Conservation (phyloP, 2,888 invertebrate species). For the Nemotelus pantherinus region DNA sequence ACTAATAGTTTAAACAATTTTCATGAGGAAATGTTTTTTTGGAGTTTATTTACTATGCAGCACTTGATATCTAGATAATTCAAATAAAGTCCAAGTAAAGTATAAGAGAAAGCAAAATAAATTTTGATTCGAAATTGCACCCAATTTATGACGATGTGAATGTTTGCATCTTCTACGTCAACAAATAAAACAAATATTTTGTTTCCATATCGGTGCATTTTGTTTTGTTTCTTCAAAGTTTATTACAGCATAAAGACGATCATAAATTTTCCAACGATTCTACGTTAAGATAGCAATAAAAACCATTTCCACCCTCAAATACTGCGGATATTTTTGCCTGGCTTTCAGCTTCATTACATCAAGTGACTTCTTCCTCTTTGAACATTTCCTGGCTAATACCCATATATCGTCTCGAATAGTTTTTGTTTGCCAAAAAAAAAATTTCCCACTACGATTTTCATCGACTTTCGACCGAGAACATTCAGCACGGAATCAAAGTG, state of each 20-base stretch:
- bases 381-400: not conserved
- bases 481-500: slow-evolving; percentile 20
- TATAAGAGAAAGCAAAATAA: too few species aligned
- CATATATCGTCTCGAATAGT: slow-evolving; percentile 12
- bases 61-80: too few species aligned
- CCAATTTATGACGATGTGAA: too few species aligned
- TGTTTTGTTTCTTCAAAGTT: slow-evolving; percentile 35
- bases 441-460: slow-evolving; percentile 10
- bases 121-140: too few species aligned
- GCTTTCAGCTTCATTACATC: slow-evolving; percentile 3
- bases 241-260: slow-evolving; percentile 49
- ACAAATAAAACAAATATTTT: not conserved
- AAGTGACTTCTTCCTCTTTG: slow-evolving; percentile 20
- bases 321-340: slow-evolving; percentile 16
- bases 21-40: too few species aligned
- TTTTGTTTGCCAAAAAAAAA: slow-evolving; percentile 45
- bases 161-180: too few species aligned
- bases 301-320: not conserved
- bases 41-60: too few species aligned
- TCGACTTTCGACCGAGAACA: slow-evolving; percentile 38
- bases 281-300: slow-evolving; percentile 1
- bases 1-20: too few species aligned
- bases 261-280: slow-evolving; percentile 46
- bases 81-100: too few species aligned
- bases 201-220: not conserved